Evolutionary conservation across 2,888 invertebrate species (phyloP).

Genomic region (Plebejus melissa): DNA sequence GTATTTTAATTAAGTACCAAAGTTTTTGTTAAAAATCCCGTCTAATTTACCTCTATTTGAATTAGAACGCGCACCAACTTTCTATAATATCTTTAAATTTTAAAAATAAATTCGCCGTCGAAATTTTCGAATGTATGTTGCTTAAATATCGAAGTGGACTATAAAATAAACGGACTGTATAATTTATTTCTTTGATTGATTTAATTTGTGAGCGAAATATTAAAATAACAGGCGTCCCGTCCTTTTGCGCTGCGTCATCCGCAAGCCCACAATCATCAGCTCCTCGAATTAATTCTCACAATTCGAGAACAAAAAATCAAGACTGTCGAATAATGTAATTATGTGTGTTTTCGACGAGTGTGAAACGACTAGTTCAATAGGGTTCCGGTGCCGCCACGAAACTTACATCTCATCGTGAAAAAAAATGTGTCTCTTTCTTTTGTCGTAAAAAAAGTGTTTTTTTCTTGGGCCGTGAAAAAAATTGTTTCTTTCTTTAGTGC

Average conservation of each 20-base stretch:
- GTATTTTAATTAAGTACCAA: no score
- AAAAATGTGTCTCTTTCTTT: conserved; percentile 35
- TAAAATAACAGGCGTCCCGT: conserved; percentile 38
- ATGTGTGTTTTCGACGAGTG: conserved; percentile 67
- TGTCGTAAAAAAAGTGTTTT: conserved; percentile 37
- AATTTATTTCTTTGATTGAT: conserved; percentile 12
- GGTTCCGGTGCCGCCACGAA: conserved; percentile 43
- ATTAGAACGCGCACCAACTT: no score
- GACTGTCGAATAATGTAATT: conserved; percentile 71
- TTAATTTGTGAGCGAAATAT: conserved; percentile 23
- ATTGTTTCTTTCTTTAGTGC: background rate
- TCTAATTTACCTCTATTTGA: background rate
- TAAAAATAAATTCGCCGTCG: background rate
- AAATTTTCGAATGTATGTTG: background rate
- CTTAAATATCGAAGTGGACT: background rate
- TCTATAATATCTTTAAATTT: background rate
- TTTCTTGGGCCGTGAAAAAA: conserved; percentile 25
- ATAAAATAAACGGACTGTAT: background rate
- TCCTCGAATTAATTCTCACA: conserved; percentile 72
- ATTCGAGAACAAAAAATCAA: conserved; percentile 70
- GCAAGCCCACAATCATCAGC: conserved; percentile 65
- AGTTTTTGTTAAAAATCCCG: background rate
- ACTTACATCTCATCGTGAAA: conserved; percentile 49
- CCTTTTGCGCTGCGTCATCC: conserved; percentile 57
- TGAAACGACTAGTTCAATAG: conserved; percentile 74